Percentiles rank a stretch among this genome's conserved stretches.
These are phyloP conservation scores for Andrena praecox DNA, from an alignment of 2,888 invertebrate species.

Conservation along the genomic window DNA sequence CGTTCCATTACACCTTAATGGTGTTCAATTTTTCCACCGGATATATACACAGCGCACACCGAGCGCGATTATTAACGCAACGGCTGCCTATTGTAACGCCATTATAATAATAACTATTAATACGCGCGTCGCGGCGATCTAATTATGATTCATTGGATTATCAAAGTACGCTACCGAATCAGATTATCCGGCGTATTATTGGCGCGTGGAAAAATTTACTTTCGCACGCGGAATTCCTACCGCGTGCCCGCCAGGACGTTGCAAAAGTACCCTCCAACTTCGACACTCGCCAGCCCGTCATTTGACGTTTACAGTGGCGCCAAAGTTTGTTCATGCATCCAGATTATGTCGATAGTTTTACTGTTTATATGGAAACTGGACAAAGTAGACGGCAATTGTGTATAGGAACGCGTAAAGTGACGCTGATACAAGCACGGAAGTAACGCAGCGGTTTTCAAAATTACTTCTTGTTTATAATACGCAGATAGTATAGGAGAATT, in stretches of 20 bases:
- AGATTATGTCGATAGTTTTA: too few species aligned
- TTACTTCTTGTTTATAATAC: too few species aligned
- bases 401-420: too few species aligned
- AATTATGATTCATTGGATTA: conserved; percentile 71
- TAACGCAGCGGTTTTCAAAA: too few species aligned
- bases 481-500: too few species aligned
- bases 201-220: conserved; percentile 47
- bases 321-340: too few species aligned
- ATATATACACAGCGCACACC: conserved; percentile 54
- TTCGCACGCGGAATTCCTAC: conserved; percentile 27
- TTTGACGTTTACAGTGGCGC: too few species aligned
- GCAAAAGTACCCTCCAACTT: background rate
- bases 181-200: conserved; percentile 62
- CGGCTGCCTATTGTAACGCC: conserved; percentile 68
- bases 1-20: conserved; percentile 72
- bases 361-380: too few species aligned
- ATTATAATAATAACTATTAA: conserved; percentile 74
- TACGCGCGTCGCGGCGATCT: conserved; percentile 68
- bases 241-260: background rate
- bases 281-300: background rate
- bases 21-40: conserved; percentile 68
- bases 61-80: conserved; percentile 68
- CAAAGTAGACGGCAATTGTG: too few species aligned
- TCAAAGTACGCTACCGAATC: conserved; percentile 66
- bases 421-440: too few species aligned